Evolutionary conservation across 1,140 invertebrate genomes (phyloP), one percentile per base, ranked within the genome.

Genomic region (Hermetia illucens): DNA sequence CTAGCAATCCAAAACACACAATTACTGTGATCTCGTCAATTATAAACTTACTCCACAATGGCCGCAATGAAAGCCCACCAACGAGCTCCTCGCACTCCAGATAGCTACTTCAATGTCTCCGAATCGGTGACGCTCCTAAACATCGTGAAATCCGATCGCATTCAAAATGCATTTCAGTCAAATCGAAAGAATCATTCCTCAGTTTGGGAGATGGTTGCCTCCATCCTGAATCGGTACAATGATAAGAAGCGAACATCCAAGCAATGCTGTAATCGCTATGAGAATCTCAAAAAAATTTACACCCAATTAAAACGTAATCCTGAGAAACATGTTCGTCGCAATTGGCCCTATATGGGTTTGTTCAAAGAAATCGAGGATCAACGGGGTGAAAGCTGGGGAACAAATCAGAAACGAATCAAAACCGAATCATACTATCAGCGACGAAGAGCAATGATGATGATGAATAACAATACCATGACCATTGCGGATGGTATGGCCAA

Each of bases 291-390:
- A 39, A 58, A 58, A 42, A 58, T 58, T 27, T 58, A 58, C 37
- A 58, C 55, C 6, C 55, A 58, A 34, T 41, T 58, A 3, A 58
- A 58, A 29, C 58, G 56, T 45, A 58, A 58, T 41, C 55, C 55
- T 5, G 55, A 58, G 17, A 47, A 52, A 1, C 55, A 58, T 43
- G 55, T 58, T 10, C 53, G 55, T 3, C 50, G 55, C 21, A 58
- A 58, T 35, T 58, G 55, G 55, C 55, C 55, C 5, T 58, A 58
- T 27, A 58, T 58, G 55, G 58, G 56, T 31, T 46, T 58, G 5
- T 58, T 58, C 41, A 55, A 56, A 36, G 55, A 58, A 44, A 58
- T 58, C 38, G 55, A 58, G 39, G 55, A 58, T 42, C 55, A 58
- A 29, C 50, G 55, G 12, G 55, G 55, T 35, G 55, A 58, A 25